These are phyloP conservation scores for Chrysolina americana DNA, from an alignment of 2,888 invertebrate species.

Conservation along the genomic window DNA sequence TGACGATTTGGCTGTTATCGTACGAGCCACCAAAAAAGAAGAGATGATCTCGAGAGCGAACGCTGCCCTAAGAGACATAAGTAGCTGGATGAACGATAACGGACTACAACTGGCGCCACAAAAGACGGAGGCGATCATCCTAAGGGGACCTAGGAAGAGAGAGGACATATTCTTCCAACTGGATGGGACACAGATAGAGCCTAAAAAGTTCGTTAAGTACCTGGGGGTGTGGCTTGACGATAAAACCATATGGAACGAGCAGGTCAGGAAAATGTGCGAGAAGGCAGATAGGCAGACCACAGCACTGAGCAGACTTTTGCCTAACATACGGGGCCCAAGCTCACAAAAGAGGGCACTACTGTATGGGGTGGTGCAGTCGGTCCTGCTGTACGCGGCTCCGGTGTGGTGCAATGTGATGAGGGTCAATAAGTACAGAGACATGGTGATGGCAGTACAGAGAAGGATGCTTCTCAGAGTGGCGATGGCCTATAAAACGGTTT, in stretches of 20 bases:
- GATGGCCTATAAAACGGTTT: slow-evolving; percentile 37
- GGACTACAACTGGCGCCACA: slow-evolving; percentile 26
- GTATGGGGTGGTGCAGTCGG: slow-evolving; percentile 27
- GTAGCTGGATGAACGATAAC: slow-evolving; percentile 23
- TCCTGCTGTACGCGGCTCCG: slow-evolving; percentile 33
- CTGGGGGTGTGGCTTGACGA: slow-evolving; percentile 24
- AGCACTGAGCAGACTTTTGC: slow-evolving; percentile 21
- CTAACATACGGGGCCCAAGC: slow-evolving; percentile 26
- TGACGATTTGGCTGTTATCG: not conserved
- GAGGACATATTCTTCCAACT: not conserved
- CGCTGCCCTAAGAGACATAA: not conserved
- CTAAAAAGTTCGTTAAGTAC: slow-evolving; percentile 14
- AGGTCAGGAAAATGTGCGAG: slow-evolving; percentile 6
- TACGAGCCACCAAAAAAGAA: not conserved
- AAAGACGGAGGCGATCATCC: slow-evolving; percentile 36
- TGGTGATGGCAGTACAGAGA: slow-evolving; percentile 26
- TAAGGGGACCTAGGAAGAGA: slow-evolving; percentile 25
- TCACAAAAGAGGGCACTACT: slow-evolving; percentile 11
- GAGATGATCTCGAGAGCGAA: slow-evolving; percentile 14
- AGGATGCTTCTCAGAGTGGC: slow-evolving; percentile 30
- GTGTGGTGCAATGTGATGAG: slow-evolving; percentile 34
- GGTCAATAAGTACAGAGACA: slow-evolving; percentile 24
- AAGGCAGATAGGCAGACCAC: not conserved
- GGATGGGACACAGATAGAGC: not conserved
- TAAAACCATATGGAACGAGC: slow-evolving; percentile 9